phyloP scores from a whole-genome alignment of 2,797 vertebrate genomes.

The Lepus oiostolus region DNA sequence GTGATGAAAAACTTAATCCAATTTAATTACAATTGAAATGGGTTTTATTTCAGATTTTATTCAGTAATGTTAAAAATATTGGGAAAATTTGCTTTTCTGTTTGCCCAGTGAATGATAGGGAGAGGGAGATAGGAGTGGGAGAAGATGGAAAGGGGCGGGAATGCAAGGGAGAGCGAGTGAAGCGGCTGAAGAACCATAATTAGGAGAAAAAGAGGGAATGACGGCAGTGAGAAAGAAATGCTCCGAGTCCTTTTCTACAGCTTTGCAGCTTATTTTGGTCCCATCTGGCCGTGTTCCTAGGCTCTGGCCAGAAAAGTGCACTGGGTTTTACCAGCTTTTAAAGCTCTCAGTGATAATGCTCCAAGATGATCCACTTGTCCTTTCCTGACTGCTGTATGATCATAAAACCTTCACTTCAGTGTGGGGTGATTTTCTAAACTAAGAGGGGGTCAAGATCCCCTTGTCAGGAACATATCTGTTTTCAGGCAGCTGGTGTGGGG shows the following conservation, averaged over 20 bases:
- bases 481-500: too few relatives aligned
- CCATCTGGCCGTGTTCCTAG: neutral
- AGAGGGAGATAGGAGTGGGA: neutral
- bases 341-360: neutral
- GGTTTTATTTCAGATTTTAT: constrained; percentile 38
- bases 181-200: neutral
- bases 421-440: constrained; percentile 23
- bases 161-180: neutral
- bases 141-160: neutral
- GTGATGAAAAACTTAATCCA: neutral
- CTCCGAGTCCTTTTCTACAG: neutral
- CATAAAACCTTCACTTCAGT: neutral
- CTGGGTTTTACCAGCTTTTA: neutral
- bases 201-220: neutral
- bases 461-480: neutral
- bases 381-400: neutral
- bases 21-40: neutral
- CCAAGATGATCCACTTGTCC: neutral
- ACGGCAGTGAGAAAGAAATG: neutral
- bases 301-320: rapidly evolving
- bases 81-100: neutral
- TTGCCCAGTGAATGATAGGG: neutral
- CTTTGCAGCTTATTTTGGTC: neutral
- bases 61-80: neutral
- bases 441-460: neutral